Evolutionary conservation across 64 coral and sea anemone species (phyloP).

Genomic region (Trachythela sp.): DNA sequence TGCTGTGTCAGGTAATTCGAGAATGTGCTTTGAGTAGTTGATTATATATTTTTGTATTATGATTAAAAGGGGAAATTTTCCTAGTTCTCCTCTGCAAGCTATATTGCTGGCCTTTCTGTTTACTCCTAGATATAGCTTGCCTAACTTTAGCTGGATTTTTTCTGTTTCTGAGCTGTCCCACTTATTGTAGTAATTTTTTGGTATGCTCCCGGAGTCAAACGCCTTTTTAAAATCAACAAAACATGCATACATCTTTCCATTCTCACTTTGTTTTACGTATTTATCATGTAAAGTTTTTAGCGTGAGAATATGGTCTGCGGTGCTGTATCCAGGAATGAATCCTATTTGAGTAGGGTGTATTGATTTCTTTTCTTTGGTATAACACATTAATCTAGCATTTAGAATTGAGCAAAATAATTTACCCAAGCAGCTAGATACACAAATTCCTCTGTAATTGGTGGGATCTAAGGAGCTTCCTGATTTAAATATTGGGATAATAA

Average conservation of each 20-base stretch:
- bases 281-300: too few species aligned
- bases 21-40: neutral
- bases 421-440: neutral
- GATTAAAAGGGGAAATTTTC: neutral
- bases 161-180: neutral
- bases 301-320: too few species aligned
- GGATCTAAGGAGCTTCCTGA: neutral
- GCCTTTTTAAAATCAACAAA: too few species aligned
- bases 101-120: neutral
- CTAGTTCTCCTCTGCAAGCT: neutral
- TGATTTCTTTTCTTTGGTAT: neutral
- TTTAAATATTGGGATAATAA: neutral
- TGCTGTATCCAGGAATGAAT: neutral
- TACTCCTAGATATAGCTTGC: neutral
- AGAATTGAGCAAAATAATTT: neutral
- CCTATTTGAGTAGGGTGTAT: neutral
- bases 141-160: neutral
- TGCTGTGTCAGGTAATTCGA: neutral
- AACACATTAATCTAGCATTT: neutral
- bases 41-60: neutral
- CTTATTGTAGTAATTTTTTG: neutral
- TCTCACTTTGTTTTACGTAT: too few species aligned
- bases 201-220: neutral
- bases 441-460: neutral
- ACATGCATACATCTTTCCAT: too few species aligned